Base-by-base conservation (phyloP, 2,797 vertebrate species). In the Delichon dasypus region DNA sequence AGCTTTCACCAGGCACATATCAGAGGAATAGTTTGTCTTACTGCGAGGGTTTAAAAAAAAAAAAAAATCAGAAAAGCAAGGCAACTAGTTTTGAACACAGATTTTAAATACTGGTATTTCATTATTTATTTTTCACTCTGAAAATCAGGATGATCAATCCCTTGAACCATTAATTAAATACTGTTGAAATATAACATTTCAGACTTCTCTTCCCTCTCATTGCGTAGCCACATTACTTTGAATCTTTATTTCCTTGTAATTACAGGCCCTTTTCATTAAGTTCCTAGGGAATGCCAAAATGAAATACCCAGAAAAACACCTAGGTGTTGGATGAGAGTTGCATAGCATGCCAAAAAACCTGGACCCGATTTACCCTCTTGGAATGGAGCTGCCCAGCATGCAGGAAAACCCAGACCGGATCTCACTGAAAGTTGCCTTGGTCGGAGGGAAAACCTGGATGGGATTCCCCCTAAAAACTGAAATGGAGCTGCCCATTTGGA, bases 81-180 rank as follows among this genome's bases (percentile, higher is more conserved):
- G 34, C 8, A 26, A 71, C 65, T 86, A 68, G 84, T 82, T 89
- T 20, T 78, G 45, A 95, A 64, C 38, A 25, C 14, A 62, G 16
- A 50, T 90, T 93, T 93, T 79, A 88, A 93, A 95, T 92, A 76
- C 11, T 34, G 70, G 48, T 14, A 48, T 3, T 30, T 72, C 18
- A 32, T 93, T 86, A 76, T 84, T 90, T 91, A 72, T 88, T 94
- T 89, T 78, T 40, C 65, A 38, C 54, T 79, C 86, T 32, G 48
- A 85, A 54, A 30, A 92, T 82, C 80, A 44, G 71, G 40, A 77
- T 57, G 64, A 93, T 54, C 78, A 62, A n/a, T 57, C 51, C 55
- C 72, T 89, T 30, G 4, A 57, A 65, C n/a, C 27, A 61, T 48
- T 84, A 77, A 93, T 94, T 85, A 91, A 90, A 90, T 77, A 84